phyloP scores from a whole-genome alignment of 1,140 invertebrate genomes.

The Sitophilus oryzae region DNA sequence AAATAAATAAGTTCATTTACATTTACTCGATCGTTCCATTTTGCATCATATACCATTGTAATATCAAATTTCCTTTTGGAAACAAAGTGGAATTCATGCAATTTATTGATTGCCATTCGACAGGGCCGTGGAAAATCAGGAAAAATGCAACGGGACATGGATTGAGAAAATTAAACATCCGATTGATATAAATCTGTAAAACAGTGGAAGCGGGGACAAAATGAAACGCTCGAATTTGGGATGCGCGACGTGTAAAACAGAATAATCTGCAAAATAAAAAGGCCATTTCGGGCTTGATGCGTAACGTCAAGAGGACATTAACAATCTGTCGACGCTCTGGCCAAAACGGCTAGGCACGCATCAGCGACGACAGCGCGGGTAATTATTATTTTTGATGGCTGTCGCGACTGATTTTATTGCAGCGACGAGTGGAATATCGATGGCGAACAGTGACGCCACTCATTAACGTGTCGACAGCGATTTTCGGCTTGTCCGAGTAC shows the following conservation, averaged over 20 bases:
- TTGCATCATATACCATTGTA: no score
- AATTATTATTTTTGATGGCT: neutral
- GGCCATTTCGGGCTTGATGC: neutral
- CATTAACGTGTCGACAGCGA: neutral
- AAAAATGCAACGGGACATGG: neutral
- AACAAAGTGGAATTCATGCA: no score
- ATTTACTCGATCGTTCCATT: no score
- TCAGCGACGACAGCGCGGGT: neutral
- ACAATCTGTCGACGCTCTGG: neutral
- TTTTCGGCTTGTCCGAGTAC: no score
- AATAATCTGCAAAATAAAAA: neutral
- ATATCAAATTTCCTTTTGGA: no score
- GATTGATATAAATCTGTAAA: neutral
- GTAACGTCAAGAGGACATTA: neutral
- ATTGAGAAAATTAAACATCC: neutral
- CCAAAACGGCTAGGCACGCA: neutral
- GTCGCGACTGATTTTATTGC: neutral
- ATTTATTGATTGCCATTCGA: no score
- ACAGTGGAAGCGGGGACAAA: neutral
- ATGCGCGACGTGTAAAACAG: neutral
- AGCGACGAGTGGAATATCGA: no score
- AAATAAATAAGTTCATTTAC: no score
- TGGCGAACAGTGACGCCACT: no score
- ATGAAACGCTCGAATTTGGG: neutral
- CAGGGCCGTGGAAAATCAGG: no score